Evolutionary conservation across 1,140 invertebrate genomes (phyloP), one percentile per base, ranked within the genome.

Genomic region (Brachionus calyciflorus): DNA sequence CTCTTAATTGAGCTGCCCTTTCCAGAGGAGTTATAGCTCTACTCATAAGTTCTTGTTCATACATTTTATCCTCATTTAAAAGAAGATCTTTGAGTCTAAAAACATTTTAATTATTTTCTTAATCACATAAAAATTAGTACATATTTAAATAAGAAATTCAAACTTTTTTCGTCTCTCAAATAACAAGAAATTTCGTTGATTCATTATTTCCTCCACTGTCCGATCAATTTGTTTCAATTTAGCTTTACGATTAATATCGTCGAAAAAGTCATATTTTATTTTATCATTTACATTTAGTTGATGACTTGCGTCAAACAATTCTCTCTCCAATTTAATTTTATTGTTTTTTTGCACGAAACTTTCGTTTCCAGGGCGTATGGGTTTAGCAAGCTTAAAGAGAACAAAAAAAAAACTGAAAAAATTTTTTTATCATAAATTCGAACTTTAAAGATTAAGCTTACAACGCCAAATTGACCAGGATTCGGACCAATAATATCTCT

Each of bases 171-270:
- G n/a, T 19, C 69, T 2, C 41, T 73, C 69, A 28, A 51, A 73
- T 2, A 73, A 28, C 28, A 51, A 51, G 40, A 51, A 73, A n/a
- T 73, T 55, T 37, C 51, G 33, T 26, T 73, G 69, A 37, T 73
- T 73, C 69, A 73, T 73, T 33, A 73, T 55, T 55, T 73, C 69
- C 17, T 49, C 69, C 17, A 73, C 69, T 26, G 46, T 73, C 12
- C 30, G 28, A 41, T 55, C 14, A 26, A 73, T 73, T 55, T 73
- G 69, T 17, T 73, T 73, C 2, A 51, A 19, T 41, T 73, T 73
- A 21, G 69, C 44, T 33, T 41, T 37, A 12, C 46, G 44, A 55
- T 73, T 46, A 55, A 41, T 41, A 19, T 37, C 69, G 24, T n/a
- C 19, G 19, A 73, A 73, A 73, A 73, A 73, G 26, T 73, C 69